A percentile compares a stretch with the other conserved stretches of the same genome.
These are phyloP conservation scores for Alexandromys oeconomus DNA, from an alignment of 2,797 vertebrate genomes.

Conservation along the genomic window DNA sequence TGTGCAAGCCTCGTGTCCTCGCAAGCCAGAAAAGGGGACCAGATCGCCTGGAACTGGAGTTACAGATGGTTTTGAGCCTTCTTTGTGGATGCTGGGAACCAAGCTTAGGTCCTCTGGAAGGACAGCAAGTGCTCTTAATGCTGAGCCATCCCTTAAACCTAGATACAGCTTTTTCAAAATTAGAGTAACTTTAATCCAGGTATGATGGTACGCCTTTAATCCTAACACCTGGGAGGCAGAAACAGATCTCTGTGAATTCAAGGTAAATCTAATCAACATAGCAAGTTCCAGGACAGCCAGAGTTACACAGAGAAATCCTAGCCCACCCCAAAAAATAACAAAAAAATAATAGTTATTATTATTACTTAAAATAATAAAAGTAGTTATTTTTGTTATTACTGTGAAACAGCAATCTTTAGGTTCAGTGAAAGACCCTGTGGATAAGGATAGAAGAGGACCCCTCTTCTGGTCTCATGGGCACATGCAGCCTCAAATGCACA, in stretches of 20 bases:
- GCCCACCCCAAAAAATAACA: not conserved
- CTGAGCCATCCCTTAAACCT: not conserved
- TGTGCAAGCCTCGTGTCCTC: not conserved
- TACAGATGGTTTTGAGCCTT: not conserved
- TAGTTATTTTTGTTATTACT: not conserved
- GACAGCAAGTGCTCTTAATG: not conserved
- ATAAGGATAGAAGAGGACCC: not conserved
- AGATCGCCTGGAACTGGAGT: not conserved
- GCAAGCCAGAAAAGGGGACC: not conserved
- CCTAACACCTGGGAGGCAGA: not conserved
- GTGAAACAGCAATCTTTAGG: not conserved
- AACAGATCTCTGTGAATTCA: no score
- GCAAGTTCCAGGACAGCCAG: no score
- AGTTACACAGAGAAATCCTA: not conserved
- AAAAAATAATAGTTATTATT: not conserved
- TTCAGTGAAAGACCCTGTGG: not conserved
- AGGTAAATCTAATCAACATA: no score
- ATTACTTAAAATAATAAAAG: not conserved
- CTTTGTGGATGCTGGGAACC: not conserved
- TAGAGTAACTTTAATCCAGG: not conserved
- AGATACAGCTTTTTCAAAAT: not conserved
- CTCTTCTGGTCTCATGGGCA: not conserved
- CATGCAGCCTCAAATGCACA: not conserved
- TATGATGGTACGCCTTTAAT: not conserved
- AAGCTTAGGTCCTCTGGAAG: not conserved